phyloP scores from a whole-genome alignment of 2,113 vertebrate genomes.

The Cyprinodon tularosa region DNA sequence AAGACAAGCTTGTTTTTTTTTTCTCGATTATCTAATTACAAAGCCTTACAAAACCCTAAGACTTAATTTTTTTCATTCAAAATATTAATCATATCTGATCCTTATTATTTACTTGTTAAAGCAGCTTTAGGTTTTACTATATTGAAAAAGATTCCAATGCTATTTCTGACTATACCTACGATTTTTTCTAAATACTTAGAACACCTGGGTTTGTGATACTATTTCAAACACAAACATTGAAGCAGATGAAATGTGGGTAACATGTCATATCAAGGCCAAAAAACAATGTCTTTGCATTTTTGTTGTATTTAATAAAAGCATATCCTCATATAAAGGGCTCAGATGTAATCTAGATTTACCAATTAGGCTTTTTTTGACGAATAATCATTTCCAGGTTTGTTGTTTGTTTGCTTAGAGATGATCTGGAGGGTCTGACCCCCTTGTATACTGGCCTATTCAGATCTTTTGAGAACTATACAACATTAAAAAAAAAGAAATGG shows the following conservation, averaged over 20 bases:
- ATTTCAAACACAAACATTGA: not conserved
- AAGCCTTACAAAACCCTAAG: slow-evolving; percentile 6
- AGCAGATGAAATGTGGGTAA: slow-evolving; percentile 1
- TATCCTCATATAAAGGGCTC: not conserved
- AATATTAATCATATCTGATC: not conserved
- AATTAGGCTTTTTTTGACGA: not conserved
- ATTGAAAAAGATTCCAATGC: not conserved
- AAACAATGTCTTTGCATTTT: not conserved
- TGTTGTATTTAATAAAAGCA: not conserved
- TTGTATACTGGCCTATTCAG: not conserved
- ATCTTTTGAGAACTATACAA: not conserved
- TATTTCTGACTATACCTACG: not conserved
- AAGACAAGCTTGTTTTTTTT: not conserved
- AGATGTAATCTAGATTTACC: not conserved
- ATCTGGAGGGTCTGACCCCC: not conserved
- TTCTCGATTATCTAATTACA: not conserved
- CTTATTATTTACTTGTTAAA: not conserved
- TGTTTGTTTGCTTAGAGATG: not conserved
- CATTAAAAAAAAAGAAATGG: not conserved
- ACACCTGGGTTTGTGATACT: not conserved
- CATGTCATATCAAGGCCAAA: not conserved
- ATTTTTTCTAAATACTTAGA: not conserved
- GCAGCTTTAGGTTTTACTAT: not conserved
- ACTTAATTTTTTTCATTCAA: not conserved
- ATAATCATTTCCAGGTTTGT: not conserved